Conservation (phyloP, 2,888 invertebrate species). For the Mimas tiliae region DNA sequence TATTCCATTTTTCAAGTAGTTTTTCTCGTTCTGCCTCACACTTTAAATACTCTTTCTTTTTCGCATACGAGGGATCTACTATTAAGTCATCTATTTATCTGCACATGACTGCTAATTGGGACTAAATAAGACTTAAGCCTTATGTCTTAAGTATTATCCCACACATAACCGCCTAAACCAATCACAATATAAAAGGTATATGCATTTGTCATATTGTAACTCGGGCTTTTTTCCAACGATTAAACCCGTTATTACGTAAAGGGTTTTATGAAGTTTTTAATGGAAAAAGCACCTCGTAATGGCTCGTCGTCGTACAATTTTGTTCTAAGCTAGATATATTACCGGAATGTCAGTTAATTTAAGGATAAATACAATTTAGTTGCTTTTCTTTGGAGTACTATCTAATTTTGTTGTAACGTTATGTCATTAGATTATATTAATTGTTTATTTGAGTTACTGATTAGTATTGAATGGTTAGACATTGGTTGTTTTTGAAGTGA, state of each 20-base stretch:
- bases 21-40: too few relatives aligned
- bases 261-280: constrained; percentile 28
- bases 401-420: not conserved
- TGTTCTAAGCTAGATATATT: constrained; percentile 33
- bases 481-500: too few relatives aligned
- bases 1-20: too few relatives aligned
- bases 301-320: constrained; percentile 27
- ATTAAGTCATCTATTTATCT: too few relatives aligned
- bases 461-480: too few relatives aligned
- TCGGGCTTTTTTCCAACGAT: not conserved
- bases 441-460: too few relatives aligned
- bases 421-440: too few relatives aligned
- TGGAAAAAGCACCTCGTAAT: constrained; percentile 30
- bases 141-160: not conserved
- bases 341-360: constrained; percentile 4
- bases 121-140: too few relatives aligned
- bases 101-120: too few relatives aligned
- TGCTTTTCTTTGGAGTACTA: not conserved
- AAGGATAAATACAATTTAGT: not conserved
- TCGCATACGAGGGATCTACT: too few relatives aligned
- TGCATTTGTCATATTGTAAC: constrained; percentile 10
- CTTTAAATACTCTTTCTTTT: too few relatives aligned
- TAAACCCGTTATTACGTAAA: not conserved
- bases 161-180: not conserved
- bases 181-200: not conserved